Evolutionary conservation across 2,113 vertebrate species (phyloP).

Genomic region (Bubo blakistoni): DNA sequence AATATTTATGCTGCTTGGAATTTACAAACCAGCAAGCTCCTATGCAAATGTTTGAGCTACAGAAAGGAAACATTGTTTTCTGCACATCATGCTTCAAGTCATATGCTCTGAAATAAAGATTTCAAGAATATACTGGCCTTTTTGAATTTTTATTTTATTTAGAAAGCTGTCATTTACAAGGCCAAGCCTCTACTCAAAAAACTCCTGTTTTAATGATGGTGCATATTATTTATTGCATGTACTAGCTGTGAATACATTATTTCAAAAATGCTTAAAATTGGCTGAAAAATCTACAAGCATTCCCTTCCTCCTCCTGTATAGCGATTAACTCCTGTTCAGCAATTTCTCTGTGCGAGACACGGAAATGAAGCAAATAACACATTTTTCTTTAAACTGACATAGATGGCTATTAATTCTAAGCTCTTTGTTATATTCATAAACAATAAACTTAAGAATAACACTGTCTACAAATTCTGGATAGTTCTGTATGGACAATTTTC

Average conservation of each 20-base stretch:
- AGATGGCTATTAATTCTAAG: slow-evolving; percentile 54
- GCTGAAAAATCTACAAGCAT: slow-evolving; percentile 17
- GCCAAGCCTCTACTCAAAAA: not conserved
- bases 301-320: not conserved
- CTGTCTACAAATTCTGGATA: slow-evolving; percentile 56
- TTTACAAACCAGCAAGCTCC: slow-evolving; percentile 1
- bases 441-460: slow-evolving; percentile 53
- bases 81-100: not conserved
- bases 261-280: slow-evolving; percentile 41
- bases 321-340: slow-evolving; percentile 16
- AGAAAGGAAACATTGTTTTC: not conserved
- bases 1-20: slow-evolving; percentile 33
- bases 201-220: slow-evolving; percentile 9
- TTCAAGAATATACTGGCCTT: not conserved
- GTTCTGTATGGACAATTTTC: slow-evolving; percentile 67
- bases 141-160: slow-evolving; percentile 6
- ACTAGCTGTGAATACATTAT: slow-evolving; percentile 32
- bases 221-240: slow-evolving; percentile 54
- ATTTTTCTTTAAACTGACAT: slow-evolving; percentile 57
- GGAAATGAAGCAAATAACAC: slow-evolving; percentile 28
- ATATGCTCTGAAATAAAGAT: not conserved
- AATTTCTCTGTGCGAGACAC: slow-evolving; percentile 32
- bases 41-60: slow-evolving; percentile 4
- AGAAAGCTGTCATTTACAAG: slow-evolving; percentile 9
- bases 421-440: slow-evolving; percentile 61